phyloP scores from a whole-genome alignment of 2,113 vertebrate species.

The Neotoma lepida region DNA sequence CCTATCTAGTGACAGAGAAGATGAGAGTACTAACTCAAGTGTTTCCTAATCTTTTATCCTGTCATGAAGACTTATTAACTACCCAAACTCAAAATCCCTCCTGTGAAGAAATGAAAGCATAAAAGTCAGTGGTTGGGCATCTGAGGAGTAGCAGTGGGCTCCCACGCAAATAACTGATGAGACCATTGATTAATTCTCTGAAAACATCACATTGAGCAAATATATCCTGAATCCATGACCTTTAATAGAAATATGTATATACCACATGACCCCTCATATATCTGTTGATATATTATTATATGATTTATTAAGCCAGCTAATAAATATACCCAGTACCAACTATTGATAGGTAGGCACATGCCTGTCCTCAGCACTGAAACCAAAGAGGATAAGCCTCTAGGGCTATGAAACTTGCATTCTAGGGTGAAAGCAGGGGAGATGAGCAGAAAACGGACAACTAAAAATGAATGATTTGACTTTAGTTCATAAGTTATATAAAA shows the following conservation, averaged over 20 bases:
- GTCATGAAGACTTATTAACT: conserved; percentile 51
- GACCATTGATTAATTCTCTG: background rate
- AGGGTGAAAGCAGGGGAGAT: background rate
- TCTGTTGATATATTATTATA: background rate
- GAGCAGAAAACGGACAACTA: background rate
- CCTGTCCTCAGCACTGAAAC: background rate
- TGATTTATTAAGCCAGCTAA: background rate
- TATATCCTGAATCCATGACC: background rate
- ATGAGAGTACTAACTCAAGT: conserved; percentile 3
- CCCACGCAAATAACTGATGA: background rate
- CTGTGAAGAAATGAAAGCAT: conserved; percentile 28
- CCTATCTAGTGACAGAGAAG: conserved; percentile 44
- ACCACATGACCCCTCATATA: background rate
- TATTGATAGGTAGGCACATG: background rate
- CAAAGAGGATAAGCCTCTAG: background rate
- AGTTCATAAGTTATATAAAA: conserved; percentile 11
- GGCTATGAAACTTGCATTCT: background rate
- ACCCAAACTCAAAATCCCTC: conserved; percentile 27
- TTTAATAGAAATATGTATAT: background rate
- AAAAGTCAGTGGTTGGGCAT: background rate
- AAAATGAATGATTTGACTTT: background rate
- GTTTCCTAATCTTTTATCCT: conserved; percentile 62
- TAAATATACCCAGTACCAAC: background rate
- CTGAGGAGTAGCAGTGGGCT: background rate
- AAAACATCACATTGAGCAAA: background rate